Conservation (phyloP, 2,888 invertebrate genomes). For the Euproctis similis region DNA sequence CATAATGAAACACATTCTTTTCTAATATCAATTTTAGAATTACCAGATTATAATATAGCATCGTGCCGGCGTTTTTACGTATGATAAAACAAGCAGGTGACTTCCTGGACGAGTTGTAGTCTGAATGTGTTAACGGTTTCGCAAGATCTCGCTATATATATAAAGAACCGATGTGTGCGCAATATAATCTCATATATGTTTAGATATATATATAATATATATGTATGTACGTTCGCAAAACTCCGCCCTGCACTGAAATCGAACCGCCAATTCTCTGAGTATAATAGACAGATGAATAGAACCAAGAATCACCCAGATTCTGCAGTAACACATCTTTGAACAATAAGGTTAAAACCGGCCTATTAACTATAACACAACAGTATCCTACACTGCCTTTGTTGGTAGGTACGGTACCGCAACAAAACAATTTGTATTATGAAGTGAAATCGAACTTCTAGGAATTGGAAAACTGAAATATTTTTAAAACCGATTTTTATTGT, state of each 20-base stretch:
- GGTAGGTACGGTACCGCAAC: no score
- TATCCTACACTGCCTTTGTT: no score
- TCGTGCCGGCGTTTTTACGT: slow-evolving; percentile 37
- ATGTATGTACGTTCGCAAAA: slow-evolving; percentile 40
- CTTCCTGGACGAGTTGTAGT: slow-evolving; percentile 65
- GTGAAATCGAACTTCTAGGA: no score
- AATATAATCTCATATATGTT: no score
- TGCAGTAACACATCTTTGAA: slow-evolving; percentile 28
- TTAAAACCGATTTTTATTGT: no score
- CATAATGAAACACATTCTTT: slow-evolving; percentile 11
- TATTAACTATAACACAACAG: slow-evolving; percentile 21
- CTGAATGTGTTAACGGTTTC: slow-evolving; percentile 69
- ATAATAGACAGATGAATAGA: slow-evolving; percentile 61
- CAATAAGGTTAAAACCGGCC: slow-evolving; percentile 23
- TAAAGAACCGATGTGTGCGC: slow-evolving; percentile 44
- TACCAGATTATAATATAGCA: slow-evolving; percentile 55
- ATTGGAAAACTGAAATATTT: no score
- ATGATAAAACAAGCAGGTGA: slow-evolving; percentile 53
- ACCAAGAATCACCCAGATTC: slow-evolving; percentile 32
- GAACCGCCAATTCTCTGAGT: slow-evolving; percentile 64
- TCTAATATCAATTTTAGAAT: no score
- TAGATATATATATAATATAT: no score
- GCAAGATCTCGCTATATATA: slow-evolving; percentile 68
- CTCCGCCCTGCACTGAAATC: slow-evolving; percentile 54
- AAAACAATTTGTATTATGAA: no score